These are phyloP conservation scores for Ctenosaura bakeri DNA, from an alignment of 2,797 vertebrate species.

Conservation along the genomic window DNA sequence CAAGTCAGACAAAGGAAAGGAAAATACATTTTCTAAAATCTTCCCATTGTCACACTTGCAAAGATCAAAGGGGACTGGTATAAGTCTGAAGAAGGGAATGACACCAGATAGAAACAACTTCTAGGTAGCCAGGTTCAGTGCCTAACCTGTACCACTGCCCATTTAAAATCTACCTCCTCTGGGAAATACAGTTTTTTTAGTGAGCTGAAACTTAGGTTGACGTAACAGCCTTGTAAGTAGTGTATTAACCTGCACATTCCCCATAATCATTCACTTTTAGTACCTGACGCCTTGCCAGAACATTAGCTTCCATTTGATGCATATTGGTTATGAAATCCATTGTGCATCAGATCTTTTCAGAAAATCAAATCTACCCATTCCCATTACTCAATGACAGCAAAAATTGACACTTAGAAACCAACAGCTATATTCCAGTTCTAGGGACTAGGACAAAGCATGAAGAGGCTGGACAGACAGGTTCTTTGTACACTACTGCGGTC, in stretches of 20 bases:
- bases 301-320: not conserved
- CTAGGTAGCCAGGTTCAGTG: not conserved
- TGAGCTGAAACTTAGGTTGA: not conserved
- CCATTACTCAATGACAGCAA: not conserved
- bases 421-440: not conserved
- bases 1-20: conserved; percentile 3
- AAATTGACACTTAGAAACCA: not conserved
- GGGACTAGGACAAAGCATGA: not conserved
- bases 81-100: not conserved
- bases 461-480: not conserved
- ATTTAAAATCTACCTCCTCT: not conserved
- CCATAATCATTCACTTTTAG: not conserved
- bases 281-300: too few species aligned
- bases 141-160: not conserved
- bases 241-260: not conserved
- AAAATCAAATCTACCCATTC: not conserved
- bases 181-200: not conserved
- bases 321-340: not conserved
- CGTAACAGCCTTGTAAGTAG: not conserved
- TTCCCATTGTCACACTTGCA: not conserved
- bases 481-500: not conserved
- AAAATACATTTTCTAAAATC: not conserved
- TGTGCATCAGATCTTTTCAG: not conserved
- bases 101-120: not conserved
- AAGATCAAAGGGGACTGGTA: conserved; percentile 10